Base-by-base conservation (phyloP, 2,888 invertebrate genomes). In the Caenorhabditis sp. region DNA sequence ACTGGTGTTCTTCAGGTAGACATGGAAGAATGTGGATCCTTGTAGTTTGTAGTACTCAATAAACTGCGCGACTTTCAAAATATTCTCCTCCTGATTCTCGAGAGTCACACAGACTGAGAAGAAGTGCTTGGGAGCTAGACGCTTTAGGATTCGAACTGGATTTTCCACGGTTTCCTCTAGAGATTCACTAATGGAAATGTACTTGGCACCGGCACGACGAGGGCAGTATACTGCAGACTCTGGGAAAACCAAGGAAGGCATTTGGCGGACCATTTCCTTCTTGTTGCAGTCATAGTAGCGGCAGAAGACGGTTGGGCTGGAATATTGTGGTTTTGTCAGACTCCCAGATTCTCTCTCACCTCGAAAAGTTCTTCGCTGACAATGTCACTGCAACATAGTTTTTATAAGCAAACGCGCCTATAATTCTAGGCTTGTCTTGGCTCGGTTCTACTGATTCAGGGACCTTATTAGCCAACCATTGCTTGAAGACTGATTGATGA, bases 1-100 rank as follows among this genome's bases (percentile, higher is more conserved):
- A 38, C 66, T 61, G 0, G 66, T 38, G 35, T 76, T 74, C 35
- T 54, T 64, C 14, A 66, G 7, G 56, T 82, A 82, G 19, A 82
- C 54, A 28, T 68, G 44, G 68, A 82, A 82, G 44, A 68, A 64
- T 14, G 68, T 68, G 38, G 82, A 73, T 19, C 82, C 82, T 44
- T 82, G 82, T 31, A 82, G 74, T 44, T 82, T 82, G 49, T 82
- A 74, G 54, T 76, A 69, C 24, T 82, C 82, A 22, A 81, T 63
- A 19, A 81, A 81, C n/a, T 63, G 54, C 0, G 66, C 72, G 7
- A 82, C 22, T 44, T 74, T 59, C 22, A 74, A 31, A n/a, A 58
- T 69, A 22, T 73, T 24, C 22, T 44, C 66, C 4, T 41, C 35
- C 5, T 28, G 41, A 22, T 59, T 24, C 19, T 28, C 26, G 16